These are phyloP conservation scores for Bombycilla garrulus DNA, from an alignment of 2,113 vertebrate genomes.

Conservation along the genomic window DNA sequence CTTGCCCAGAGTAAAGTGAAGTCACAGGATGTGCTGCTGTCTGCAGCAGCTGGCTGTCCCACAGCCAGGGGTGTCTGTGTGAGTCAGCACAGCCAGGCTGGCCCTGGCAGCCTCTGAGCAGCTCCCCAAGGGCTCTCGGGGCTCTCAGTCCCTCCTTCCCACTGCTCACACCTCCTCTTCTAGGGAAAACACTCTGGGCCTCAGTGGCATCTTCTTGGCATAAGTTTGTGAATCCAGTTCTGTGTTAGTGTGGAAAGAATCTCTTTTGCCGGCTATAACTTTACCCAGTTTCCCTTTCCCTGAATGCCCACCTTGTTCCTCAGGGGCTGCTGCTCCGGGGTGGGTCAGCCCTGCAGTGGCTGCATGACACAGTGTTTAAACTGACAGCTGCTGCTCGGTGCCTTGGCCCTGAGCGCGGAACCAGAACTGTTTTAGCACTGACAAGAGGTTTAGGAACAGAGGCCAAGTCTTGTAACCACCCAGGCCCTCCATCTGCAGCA, in stretches of 20 bases:
- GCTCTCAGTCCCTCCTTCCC: not conserved
- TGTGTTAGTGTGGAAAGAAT: not conserved
- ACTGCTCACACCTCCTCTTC: not conserved
- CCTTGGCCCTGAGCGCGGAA: not conserved
- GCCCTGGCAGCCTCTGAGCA: not conserved
- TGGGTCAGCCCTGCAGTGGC: not conserved
- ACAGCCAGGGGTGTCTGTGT: not conserved
- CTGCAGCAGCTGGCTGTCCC: not conserved
- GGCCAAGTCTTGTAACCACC: not conserved
- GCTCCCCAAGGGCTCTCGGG: not conserved
- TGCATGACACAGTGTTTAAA: not conserved
- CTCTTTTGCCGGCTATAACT: not conserved
- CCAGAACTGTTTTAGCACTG: not conserved
- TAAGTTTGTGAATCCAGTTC: not conserved
- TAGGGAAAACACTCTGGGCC: not conserved
- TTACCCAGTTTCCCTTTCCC: not conserved
- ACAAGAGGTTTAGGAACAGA: not conserved
- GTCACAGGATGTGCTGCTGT: not conserved
- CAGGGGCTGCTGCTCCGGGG: not conserved
- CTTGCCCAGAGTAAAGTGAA: not conserved
- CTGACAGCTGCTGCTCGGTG: not conserved
- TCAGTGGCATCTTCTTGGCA: not conserved
- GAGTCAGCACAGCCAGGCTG: not conserved
- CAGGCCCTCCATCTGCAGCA: not conserved
- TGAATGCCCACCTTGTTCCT: not conserved